Percentiles rank a stretch among this genome's conserved stretches.
Evolutionary conservation across 2,797 vertebrate genomes (phyloP).

Genomic region (Chrysocyon brachyurus): DNA sequence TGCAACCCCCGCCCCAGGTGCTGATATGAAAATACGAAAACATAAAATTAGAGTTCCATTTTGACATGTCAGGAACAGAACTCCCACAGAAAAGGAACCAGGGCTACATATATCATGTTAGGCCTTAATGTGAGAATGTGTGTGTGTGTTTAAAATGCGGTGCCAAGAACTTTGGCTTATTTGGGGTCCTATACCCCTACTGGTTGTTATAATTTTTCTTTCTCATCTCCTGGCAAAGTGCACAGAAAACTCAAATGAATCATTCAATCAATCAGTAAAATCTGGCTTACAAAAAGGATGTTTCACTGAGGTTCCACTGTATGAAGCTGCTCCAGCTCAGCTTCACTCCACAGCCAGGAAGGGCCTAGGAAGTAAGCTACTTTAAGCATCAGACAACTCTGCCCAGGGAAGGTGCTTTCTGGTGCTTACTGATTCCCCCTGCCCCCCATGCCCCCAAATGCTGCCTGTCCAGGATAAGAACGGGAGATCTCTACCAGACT

Average conservation of each 20-base stretch:
- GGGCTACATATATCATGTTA: neutral
- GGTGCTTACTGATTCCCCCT: neutral
- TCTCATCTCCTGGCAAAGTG: neutral
- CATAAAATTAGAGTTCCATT: slow-evolving; percentile 13
- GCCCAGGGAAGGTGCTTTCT: neutral
- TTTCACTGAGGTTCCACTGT: neutral
- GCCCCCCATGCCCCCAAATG: neutral
- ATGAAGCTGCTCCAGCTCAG: neutral
- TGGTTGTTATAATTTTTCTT: no score
- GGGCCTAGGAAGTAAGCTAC: neutral
- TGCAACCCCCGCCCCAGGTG: neutral
- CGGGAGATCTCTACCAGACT: neutral
- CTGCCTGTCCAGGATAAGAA: neutral
- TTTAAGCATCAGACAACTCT: neutral
- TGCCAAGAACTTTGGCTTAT: neutral
- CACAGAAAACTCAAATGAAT: neutral
- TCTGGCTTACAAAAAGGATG: slow-evolving; percentile 12
- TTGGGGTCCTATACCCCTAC: neutral
- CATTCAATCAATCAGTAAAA: neutral
- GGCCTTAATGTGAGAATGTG: neutral
- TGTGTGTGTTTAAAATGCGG: neutral
- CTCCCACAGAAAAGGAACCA: neutral
- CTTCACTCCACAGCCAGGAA: neutral
- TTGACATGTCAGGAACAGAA: neutral
- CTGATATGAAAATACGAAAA: neutral